Evolutionary conservation across 2,797 vertebrate genomes (phyloP), one percentile per base, ranked within the genome.

Genomic region (Argentina silus): DNA sequence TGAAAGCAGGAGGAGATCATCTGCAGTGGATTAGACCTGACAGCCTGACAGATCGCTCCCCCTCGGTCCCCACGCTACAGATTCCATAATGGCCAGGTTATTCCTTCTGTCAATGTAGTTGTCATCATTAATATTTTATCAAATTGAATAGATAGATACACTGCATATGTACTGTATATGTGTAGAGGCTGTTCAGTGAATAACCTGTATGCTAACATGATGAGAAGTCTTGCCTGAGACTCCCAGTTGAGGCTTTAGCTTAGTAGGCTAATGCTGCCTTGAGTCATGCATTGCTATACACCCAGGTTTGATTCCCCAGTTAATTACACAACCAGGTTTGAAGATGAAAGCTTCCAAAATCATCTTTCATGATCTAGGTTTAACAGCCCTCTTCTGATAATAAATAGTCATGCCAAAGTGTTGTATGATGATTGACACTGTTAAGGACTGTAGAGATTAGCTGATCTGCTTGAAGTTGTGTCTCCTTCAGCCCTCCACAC

Each of bases 21-120:
- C 89, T 93, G 90, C 80, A 81, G 68, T 64, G 55, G 70, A 86
- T 91, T 90, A 90, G 55, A 70, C 59, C 80, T 67, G 64, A 76
- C 72, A 83, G 59, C 74, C 70, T 73, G 72, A 64, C 7, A 7
- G 5, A 53, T 51, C 51, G 8, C 10, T 44, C 44, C 23, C 23
- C 7, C 6, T 5, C 17, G 0, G 4, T 6, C 36, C 45, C 53
- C 19, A 48, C n/a, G 2, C 55, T 50, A n/a, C 5, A 53, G 10
- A 11, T 53, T 11, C 8, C 12, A 53, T 6, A 53, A 36, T 36
- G 27, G 47, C 47, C 7, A 48, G 47, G 11, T 12, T 48, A 48
- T 48, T 48, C 11, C 47, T 48, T 12, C 27, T 36, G 27, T 36
- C 27, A 36, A 48, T 48, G 47, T 48, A 12, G 47, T 12, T 48